These are phyloP conservation scores for Columba livia DNA, from an alignment of 2,113 vertebrate species.

Conservation along the genomic window DNA sequence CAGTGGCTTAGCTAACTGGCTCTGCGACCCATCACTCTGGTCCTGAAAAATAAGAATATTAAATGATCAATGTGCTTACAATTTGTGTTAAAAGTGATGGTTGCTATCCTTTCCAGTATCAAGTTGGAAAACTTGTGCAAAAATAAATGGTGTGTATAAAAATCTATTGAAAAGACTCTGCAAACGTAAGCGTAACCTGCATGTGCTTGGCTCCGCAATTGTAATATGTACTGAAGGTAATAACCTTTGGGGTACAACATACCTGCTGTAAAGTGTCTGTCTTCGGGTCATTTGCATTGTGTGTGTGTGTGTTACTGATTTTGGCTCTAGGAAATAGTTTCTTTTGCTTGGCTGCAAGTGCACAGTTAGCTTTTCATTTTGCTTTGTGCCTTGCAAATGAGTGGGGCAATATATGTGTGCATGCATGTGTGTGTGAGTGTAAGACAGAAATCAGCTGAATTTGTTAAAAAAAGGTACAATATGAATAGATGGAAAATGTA, in stretches of 20 bases:
- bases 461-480: neutral
- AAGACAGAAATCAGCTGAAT: neutral
- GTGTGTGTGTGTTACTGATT: neutral
- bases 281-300: neutral
- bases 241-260: neutral
- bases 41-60: neutral
- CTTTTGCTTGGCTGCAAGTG: slow-evolving; percentile 52
- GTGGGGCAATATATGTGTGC: neutral
- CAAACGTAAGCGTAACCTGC: neutral
- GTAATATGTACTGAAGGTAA: neutral
- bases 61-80: neutral
- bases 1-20: neutral
- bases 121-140: neutral
- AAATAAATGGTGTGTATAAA: neutral
- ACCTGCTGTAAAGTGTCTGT: neutral
- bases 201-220: neutral
- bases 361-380: slow-evolving; percentile 19
- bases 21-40: neutral
- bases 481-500: neutral
- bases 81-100: neutral
- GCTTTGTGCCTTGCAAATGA: neutral
- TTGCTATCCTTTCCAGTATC: neutral
- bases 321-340: slow-evolving; percentile 43
- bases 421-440: neutral
- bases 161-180: neutral